Conservation (phyloP, 2,888 invertebrate species). For the Notodonta ziczac region DNA sequence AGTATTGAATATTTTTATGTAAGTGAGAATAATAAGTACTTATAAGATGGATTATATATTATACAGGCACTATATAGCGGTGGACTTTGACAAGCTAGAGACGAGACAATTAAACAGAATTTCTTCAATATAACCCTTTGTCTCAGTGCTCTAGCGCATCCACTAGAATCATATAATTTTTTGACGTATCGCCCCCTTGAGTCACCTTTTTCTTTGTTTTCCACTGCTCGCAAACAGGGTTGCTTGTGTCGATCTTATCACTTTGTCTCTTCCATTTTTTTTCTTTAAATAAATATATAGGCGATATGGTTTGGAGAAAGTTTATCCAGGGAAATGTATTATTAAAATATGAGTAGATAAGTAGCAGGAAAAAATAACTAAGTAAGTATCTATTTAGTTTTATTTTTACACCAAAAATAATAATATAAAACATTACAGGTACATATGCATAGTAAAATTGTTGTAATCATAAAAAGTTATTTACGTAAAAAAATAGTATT, state of each 20-base stretch:
- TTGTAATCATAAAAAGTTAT: constrained; percentile 28
- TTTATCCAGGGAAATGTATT: background rate
- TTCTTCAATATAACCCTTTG: background rate
- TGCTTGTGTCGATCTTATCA: constrained; percentile 48
- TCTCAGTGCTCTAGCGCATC: constrained; percentile 24
- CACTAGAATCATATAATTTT: constrained; percentile 63
- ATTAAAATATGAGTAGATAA: no score
- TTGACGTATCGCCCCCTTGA: constrained; percentile 66
- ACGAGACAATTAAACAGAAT: background rate
- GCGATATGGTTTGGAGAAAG: background rate
- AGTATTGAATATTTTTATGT: no score
- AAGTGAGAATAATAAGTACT: no score
- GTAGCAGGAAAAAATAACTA: no score
- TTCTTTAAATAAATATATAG: background rate
- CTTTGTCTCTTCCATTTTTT: constrained; percentile 15
- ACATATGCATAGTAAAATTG: no score
- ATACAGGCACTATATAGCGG: no score
- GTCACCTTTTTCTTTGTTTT: constrained; percentile 68
- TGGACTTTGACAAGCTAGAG: background rate
- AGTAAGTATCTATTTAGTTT: no score
- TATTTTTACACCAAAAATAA: no score
- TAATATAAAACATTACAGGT: no score
- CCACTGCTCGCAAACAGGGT: constrained; percentile 53
- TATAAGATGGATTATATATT: no score
- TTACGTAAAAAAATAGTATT: background rate